Percentiles rank a stretch among this genome's conserved stretches.
Conservation (phyloP, 2,113 vertebrate species). For the Eptatretus burgeri region DNA sequence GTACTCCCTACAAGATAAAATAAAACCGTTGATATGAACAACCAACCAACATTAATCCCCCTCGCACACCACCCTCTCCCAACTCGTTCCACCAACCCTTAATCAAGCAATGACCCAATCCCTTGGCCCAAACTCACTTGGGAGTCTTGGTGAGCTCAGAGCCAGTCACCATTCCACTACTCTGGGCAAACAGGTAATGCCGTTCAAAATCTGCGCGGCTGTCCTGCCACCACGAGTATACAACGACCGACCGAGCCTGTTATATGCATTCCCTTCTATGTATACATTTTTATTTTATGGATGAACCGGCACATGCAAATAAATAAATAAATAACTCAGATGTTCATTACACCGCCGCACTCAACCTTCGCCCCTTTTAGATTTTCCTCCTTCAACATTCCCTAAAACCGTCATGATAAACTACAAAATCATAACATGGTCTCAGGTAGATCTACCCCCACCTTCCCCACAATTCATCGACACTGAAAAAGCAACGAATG, state of each 20-base stretch:
- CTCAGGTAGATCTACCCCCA: no score
- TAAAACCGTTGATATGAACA: neutral
- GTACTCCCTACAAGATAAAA: conserved; percentile 35
- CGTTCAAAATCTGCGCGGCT: conserved; percentile 64
- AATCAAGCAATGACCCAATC: no score
- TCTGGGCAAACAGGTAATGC: conserved; percentile 77
- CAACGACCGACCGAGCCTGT: neutral
- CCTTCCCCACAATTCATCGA: no score
- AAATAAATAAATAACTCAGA: no score
- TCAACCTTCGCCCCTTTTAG: no score
- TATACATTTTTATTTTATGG: no score
- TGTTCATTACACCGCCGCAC: no score
- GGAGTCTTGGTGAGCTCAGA: conserved; percentile 65
- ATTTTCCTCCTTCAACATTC: no score
- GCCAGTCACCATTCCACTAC: conserved; percentile 32
- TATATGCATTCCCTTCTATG: neutral
- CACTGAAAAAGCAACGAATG: no score
- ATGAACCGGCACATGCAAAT: no score
- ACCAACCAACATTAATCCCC: neutral
- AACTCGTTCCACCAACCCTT: neutral
- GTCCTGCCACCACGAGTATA: conserved; percentile 23
- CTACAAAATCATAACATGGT: no score
- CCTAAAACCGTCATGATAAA: no score
- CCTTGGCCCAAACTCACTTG: conserved; percentile 22
- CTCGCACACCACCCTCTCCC: neutral